Percentiles rank a stretch among this genome's conserved stretches.
Conservation (phyloP, 35 echinoderm and acorn worm species). For the Ophioderma brevispina region DNA sequence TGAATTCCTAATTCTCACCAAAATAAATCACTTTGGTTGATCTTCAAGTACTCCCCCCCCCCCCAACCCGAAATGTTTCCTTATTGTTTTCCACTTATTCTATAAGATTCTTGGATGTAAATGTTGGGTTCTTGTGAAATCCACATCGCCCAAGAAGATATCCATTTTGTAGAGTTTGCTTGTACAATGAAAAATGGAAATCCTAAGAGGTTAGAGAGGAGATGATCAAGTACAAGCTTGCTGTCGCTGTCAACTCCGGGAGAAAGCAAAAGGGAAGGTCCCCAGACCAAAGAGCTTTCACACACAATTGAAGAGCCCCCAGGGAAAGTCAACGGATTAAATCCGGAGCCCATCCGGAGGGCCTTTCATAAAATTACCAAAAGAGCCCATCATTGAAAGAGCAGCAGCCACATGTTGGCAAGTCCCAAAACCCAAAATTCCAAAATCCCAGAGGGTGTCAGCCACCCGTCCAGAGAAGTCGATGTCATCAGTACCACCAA, state of each 20-base stretch:
- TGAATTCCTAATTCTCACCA: no score
- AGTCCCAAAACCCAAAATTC: no score
- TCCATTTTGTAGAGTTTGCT: not conserved
- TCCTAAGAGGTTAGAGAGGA: not conserved
- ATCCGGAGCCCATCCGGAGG: not conserved
- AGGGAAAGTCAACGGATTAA: not conserved
- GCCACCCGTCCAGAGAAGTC: no score
- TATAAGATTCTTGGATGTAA: not conserved
- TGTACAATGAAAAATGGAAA: not conserved
- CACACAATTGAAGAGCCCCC: not conserved
- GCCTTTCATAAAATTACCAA: not conserved
- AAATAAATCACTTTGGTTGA: no score
- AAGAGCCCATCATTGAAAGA: not conserved
- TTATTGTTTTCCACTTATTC: no score
- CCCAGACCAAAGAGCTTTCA: no score
- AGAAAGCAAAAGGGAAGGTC: not conserved
- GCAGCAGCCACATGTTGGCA: no score
- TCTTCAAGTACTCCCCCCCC: no score
- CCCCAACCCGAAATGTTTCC: no score
- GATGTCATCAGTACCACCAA: no score
- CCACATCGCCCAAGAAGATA: not conserved
- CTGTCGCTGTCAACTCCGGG: not conserved
- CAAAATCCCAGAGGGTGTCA: not conserved
- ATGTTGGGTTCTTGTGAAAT: not conserved
- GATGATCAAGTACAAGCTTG: not conserved